Evolutionary conservation across 2,797 vertebrate species (phyloP).

Genomic region (Novumbra hubbsi): DNA sequence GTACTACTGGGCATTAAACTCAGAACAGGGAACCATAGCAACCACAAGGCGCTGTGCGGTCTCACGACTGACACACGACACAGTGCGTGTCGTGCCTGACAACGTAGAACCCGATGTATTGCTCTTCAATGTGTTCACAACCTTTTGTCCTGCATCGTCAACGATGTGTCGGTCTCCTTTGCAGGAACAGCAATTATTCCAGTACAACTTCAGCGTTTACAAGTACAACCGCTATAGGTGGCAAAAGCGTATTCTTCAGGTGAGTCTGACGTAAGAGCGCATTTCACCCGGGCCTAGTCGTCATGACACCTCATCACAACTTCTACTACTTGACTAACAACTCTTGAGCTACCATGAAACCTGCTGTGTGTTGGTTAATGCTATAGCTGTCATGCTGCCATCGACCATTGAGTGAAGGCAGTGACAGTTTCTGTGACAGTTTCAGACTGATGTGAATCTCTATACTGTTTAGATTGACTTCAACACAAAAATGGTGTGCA

Average conservation of each 20-base stretch:
- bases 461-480: slow-evolving; percentile 73
- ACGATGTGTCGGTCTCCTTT: slow-evolving; percentile 19
- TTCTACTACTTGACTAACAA: background rate
- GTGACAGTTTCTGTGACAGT: background rate
- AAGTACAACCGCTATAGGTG: slow-evolving; percentile 75
- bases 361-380: background rate
- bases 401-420: background rate
- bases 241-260: slow-evolving; percentile 82
- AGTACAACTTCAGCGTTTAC: slow-evolving; percentile 79
- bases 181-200: slow-evolving; percentile 56
- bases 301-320: background rate
- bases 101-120: background rate
- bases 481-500: slow-evolving; percentile 77
- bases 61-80: background rate
- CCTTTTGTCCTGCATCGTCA: background rate
- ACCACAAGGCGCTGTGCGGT: background rate
- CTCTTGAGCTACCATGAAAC: background rate
- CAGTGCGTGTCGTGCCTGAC: background rate
- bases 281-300: background rate
- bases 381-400: background rate
- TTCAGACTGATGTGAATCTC: background rate
- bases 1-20: background rate
- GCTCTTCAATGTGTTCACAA: background rate
- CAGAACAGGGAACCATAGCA: background rate
- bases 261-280: slow-evolving; percentile 30